Base-by-base conservation (phyloP, 2,888 invertebrate species). In the Mythimna impura region DNA sequence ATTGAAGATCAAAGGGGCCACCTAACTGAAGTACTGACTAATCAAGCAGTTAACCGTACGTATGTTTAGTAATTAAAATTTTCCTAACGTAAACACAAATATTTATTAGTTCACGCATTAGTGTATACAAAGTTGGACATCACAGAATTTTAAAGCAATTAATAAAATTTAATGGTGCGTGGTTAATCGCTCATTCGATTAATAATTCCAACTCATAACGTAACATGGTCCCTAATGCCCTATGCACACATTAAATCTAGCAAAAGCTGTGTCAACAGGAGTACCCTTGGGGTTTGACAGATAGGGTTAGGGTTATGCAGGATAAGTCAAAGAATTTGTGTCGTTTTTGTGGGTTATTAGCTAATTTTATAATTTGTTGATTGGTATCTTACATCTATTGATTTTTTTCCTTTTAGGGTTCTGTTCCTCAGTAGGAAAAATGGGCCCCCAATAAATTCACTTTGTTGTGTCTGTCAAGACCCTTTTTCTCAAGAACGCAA, bases 1-100 rank as follows among this genome's bases (percentile, higher is more conserved):
- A 86, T 91, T 50, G 83, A 87, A 70, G 83, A 90, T 83, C 81
- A 88, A 81, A 88, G 67, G 7, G 91, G 90, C 6, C 89, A 93
- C 71, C 80, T 92, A 7, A 92, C 91, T 30, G 85, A 92, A 50
- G 72, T 91, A 61, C 81, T 93, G 40, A 92, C 91, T 20, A 84
- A 90, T 1, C 82, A 80, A 74, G 90, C 91, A 22, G 69, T 92
- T 22, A 77, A 88, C 68, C 66, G 91, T 92, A 89, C 72, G 88
- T 86, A 75, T 61, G 3, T 65, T 69, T 25, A 52, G 64, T 50
- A 65, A 66, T 82, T 62, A 78, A 82, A 78, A 62, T 70, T 4
- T 73, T 57, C 67, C 20, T 65, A 63, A 52, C 63, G 10, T 76
- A 52, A 3, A 50, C 50, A 20, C n/a, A 34, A 30, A 34, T 17